Base-by-base conservation (phyloP, 1,140 invertebrate genomes). In the Phymastichus coffea region DNA sequence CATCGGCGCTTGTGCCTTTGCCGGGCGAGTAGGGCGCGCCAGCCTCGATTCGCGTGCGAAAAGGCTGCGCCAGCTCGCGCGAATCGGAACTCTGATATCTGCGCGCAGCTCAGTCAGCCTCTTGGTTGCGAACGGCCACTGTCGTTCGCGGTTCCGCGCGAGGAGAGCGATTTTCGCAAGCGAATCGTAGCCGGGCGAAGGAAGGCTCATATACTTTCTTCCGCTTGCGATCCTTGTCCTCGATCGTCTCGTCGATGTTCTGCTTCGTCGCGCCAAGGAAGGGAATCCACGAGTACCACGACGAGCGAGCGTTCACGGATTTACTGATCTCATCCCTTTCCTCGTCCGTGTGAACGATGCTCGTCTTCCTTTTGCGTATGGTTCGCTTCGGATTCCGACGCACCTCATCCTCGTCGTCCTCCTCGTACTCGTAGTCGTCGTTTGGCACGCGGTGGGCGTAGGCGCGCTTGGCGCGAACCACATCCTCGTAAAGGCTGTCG, bases 401-500 rank as follows among this genome's bases (percentile, higher is more conserved):
- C 4, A 26, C 30, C 15, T 66, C 64, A 53, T 64, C 56, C n/a
- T 71, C 44, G 26, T 47, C 12, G 3, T 56, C 57, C 14, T 74
- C 57, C 22, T 70, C 46, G 41, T 67, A 65, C 4, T 60, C 60
- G 15, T 69, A 71, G 2, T 63, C 60, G 3, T 75, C 68, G 3
- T 37, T 25, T 0, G 28, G 22, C 3, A 75, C 68, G 2, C 48
- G 49, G 3, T 37, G 43, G 6, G 25, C 43, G 60, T 17, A 73
- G 19, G 38, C 77, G 71, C n/a, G 70, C 65, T n/a, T 64, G 0
- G 77, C 77, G 30, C 64, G 78, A 7, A 63, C 68, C 8, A 79
- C 66, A 40, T 80, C 77, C 10, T 77, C 65, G 2, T 75, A 68
- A 0, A 80, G 56, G 38, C 65, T 72, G 7, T 77, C 73, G 25